Percentiles rank a stretch among this genome's conserved stretches.
Conservation (phyloP, 2,797 vertebrate species). For the Sparidentex hasta region DNA sequence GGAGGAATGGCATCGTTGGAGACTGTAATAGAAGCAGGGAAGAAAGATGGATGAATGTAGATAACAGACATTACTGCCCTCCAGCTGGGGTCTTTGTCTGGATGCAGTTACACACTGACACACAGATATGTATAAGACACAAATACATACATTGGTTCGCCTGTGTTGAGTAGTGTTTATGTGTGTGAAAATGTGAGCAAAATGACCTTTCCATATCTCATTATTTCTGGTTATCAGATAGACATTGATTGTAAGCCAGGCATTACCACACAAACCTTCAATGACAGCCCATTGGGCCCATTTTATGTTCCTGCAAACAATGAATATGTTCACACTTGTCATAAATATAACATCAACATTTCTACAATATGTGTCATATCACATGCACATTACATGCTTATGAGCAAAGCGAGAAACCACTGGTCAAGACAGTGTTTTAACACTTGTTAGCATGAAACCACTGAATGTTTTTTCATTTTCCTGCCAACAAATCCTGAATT, state of each 20-base stretch:
- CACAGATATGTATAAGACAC: conserved; percentile 9
- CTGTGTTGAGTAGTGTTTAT: neutral
- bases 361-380: no score
- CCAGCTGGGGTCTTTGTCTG: conserved; percentile 70
- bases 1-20: neutral
- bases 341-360: no score
- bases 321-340: no score
- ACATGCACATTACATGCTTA: no score
- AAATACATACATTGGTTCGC: neutral
- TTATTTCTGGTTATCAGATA: neutral
- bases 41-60: conserved; percentile 47
- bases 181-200: neutral
- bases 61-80: conserved; percentile 68
- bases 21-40: conserved; percentile 23
- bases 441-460: no score
- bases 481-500: no score
- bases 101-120: conserved; percentile 25
- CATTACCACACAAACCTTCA: neutral
- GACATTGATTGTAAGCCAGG: neutral
- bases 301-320: no score
- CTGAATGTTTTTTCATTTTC: no score
- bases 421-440: no score
- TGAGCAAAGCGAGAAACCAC: no score
- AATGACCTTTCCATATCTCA: neutral
- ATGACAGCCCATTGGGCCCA: no score